Evolutionary conservation across 1,140 invertebrate species (phyloP).

Genomic region (Ditylenchus dipsaci): DNA sequence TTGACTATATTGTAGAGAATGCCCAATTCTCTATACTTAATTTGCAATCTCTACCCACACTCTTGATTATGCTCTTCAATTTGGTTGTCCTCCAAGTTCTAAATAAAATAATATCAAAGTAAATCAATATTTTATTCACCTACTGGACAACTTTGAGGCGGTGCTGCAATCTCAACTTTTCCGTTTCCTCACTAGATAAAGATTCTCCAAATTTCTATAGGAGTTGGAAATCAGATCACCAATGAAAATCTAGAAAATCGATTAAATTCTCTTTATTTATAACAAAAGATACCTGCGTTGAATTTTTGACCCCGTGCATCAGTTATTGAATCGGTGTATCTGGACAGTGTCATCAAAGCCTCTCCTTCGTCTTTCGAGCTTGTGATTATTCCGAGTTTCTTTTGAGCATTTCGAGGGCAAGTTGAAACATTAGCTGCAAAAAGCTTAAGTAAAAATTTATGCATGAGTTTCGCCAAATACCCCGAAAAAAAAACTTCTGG

Average conservation of each 20-base stretch:
- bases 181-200: slow-evolving; percentile 77
- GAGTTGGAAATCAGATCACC: slow-evolving; percentile 81
- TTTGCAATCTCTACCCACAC: slow-evolving; percentile 62
- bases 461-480: too few species aligned
- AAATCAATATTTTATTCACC: slow-evolving; percentile 1
- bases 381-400: slow-evolving; percentile 80
- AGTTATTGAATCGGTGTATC: slow-evolving; percentile 76
- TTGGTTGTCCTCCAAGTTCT: slow-evolving; percentile 79
- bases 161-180: slow-evolving; percentile 82
- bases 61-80: slow-evolving; percentile 83
- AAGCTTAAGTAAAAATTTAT: neutral
- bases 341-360: slow-evolving; percentile 81
- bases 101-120: neutral
- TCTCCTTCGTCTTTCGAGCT: slow-evolving; percentile 87
- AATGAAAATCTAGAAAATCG: slow-evolving; percentile 67
- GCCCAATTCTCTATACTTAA: slow-evolving; percentile 61
- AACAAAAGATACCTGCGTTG: slow-evolving; percentile 34
- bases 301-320: slow-evolving; percentile 35
- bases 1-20: slow-evolving; percentile 63
- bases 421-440: slow-evolving; percentile 74
- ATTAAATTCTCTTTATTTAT: neutral
- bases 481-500: too few species aligned
- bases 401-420: slow-evolving; percentile 82
- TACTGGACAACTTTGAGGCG: slow-evolving; percentile 81
- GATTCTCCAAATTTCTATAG: slow-evolving; percentile 73